A percentile compares a stretch with the other conserved stretches of the same genome.
Evolutionary conservation across 2,888 invertebrate genomes (phyloP).

Genomic region (Aphodius granarius): DNA sequence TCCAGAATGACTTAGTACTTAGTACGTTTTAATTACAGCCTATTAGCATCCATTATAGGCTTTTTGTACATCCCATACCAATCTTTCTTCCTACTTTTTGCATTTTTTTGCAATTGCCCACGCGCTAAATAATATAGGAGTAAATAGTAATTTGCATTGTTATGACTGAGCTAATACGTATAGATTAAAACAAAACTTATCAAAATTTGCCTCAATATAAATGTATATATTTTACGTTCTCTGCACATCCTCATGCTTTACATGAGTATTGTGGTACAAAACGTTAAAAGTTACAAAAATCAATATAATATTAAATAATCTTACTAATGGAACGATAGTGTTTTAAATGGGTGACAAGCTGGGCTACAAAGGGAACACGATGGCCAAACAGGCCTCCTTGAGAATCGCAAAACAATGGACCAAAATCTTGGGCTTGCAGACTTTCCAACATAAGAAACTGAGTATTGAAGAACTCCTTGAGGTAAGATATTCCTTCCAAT

Average conservation of each 20-base stretch:
- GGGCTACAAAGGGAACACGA: slow-evolving; percentile 39
- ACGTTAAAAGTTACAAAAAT: too few relatives aligned
- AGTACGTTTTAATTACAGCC: too few relatives aligned
- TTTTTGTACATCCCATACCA: too few relatives aligned
- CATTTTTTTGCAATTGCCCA: too few relatives aligned
- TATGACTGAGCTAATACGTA: too few relatives aligned
- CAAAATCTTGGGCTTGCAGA: slow-evolving; percentile 51
- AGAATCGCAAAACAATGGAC: slow-evolving; percentile 54
- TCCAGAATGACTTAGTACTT: too few relatives aligned
- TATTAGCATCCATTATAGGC: too few relatives aligned
- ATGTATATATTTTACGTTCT: neutral
- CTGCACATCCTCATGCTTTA: neutral
- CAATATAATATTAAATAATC: too few relatives aligned
- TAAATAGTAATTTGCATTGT: too few relatives aligned
- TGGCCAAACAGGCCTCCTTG: slow-evolving; percentile 47
- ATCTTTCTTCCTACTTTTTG: too few relatives aligned
- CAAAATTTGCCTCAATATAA: neutral
- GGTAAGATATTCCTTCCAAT: slow-evolving; percentile 38
- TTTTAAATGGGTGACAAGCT: slow-evolving; percentile 20
- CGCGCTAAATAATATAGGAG: too few relatives aligned
- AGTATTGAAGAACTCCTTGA: slow-evolving; percentile 53
- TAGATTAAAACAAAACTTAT: neutral
- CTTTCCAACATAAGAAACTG: slow-evolving; percentile 46
- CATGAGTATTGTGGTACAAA: neutral
- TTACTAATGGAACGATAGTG: neutral